These are phyloP conservation scores for Heteractis magnifica DNA, from an alignment of 92 coral and sea anemone species.

Conservation along the genomic window DNA sequence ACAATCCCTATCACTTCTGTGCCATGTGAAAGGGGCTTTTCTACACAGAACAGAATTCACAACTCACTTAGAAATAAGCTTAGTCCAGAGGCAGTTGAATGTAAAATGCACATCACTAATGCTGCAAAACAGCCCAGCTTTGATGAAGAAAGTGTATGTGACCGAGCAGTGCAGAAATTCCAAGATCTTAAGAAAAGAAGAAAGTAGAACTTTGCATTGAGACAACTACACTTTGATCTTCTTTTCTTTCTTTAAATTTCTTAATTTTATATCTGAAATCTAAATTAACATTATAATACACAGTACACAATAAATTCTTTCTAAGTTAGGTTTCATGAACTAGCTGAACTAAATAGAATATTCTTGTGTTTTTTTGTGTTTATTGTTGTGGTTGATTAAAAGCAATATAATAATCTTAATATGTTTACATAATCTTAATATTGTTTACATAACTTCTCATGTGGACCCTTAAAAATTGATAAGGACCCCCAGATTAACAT, in stretches of 20 bases:
- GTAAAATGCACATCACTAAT: too few species aligned
- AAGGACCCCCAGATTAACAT: conserved; percentile 29
- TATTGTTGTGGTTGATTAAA: background rate
- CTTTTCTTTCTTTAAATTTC: conserved; percentile 10
- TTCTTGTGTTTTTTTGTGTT: background rate
- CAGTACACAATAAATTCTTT: too few species aligned
- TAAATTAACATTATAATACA: background rate
- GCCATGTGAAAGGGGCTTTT: too few species aligned
- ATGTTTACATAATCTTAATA: background rate
- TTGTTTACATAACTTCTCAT: background rate
- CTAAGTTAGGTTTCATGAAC: too few species aligned
- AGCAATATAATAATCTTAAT: conserved; percentile 1
- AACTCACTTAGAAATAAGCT: too few species aligned
- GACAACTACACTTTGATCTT: conserved; percentile 12
- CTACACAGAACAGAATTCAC: too few species aligned
- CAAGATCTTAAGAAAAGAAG: conserved; percentile 32
- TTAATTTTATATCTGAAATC: conserved; percentile 9
- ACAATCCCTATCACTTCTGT: too few species aligned
- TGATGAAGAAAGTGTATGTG: conserved; percentile 41
- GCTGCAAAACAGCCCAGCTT: conserved; percentile 4
- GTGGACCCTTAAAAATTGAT: conserved; percentile 15
- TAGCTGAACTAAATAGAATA: too few species aligned
- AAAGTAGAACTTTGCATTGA: conserved; percentile 32
- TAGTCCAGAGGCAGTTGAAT: too few species aligned
- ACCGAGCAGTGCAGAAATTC: conserved; percentile 46